These are phyloP conservation scores for Silurus aristotelis DNA, from an alignment of 2,797 vertebrate species.

Conservation along the genomic window DNA sequence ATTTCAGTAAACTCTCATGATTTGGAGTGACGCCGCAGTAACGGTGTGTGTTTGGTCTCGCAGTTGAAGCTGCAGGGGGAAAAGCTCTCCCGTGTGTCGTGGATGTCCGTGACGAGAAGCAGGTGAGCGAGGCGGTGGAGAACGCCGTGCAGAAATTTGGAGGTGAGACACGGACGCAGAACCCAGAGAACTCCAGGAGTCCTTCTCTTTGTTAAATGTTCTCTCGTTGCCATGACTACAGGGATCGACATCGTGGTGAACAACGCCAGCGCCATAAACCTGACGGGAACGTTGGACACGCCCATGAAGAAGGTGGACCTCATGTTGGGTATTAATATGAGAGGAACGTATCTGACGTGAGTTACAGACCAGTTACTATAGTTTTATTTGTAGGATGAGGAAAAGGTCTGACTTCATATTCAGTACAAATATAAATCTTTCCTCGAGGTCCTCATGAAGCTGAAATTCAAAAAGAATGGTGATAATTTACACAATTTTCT, in stretches of 20 bases:
- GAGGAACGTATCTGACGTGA: conserved; percentile 94
- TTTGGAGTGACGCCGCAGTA: not conserved
- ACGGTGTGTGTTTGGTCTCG: not conserved
- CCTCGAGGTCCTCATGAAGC: too few relatives aligned
- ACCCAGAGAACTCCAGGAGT: not conserved
- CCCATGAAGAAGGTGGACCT: conserved; percentile 91
- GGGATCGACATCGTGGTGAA: conserved; percentile 98
- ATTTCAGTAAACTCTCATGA: not conserved
- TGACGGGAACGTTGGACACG: conserved; percentile 91
- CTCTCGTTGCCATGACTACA: conserved; percentile 58
- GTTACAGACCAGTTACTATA: conserved; percentile 52
- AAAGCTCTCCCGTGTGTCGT: conserved; percentile 89
- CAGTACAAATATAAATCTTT: not conserved
- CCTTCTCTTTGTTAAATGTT: not conserved
- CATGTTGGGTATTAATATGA: conserved; percentile 91
- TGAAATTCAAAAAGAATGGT: not conserved
- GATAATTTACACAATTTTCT: not conserved
- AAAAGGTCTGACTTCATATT: too few relatives aligned
- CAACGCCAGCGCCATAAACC: conserved; percentile 93
- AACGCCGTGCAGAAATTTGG: conserved; percentile 88
- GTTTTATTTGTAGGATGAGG: not conserved
- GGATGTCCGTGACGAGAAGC: conserved; percentile 90
- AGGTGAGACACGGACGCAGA: conserved; percentile 70
- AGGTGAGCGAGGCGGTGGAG: conserved; percentile 82
- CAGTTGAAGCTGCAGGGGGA: conserved; percentile 91